Conservation (phyloP, 2,113 vertebrate species). For the Zosterops borbonicus region DNA sequence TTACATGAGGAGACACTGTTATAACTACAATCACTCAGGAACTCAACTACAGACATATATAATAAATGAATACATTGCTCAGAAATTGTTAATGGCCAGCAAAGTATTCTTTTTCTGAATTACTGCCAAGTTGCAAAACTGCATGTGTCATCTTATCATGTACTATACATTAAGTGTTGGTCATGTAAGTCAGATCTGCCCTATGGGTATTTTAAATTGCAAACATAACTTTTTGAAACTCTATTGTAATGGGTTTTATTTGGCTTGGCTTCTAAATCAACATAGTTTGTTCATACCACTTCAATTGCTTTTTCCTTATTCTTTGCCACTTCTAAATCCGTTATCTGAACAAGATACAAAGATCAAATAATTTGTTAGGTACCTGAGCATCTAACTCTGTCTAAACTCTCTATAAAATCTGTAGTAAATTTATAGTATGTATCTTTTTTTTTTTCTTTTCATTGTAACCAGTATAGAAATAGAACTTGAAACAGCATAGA, state of each 20-base stretch:
- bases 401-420: neutral
- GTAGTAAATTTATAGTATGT: neutral
- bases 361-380: neutral
- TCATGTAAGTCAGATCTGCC: slow-evolving; percentile 22
- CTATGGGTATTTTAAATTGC: slow-evolving; percentile 42
- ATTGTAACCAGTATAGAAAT: neutral
- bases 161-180: slow-evolving; percentile 10
- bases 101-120: slow-evolving; percentile 18
- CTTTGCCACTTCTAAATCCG: neutral
- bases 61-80: slow-evolving; percentile 23
- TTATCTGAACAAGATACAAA: slow-evolving; percentile 5
- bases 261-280: slow-evolving; percentile 27
- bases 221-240: slow-evolving; percentile 35
- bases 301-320: neutral
- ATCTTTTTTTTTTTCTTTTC: neutral
- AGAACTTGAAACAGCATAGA: neutral
- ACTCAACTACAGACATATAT: slow-evolving; percentile 39
- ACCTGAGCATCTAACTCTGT: neutral
- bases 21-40: slow-evolving; percentile 37
- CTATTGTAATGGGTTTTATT: neutral
- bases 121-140: slow-evolving; percentile 46
- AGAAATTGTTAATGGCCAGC: neutral
- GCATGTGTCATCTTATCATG: slow-evolving; percentile 16
- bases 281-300: neutral
- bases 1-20: slow-evolving; percentile 52